Evolutionary conservation across 2,888 invertebrate species (phyloP), one percentile per base, ranked within the genome.

Genomic region (Hypomecis punctinalis): DNA sequence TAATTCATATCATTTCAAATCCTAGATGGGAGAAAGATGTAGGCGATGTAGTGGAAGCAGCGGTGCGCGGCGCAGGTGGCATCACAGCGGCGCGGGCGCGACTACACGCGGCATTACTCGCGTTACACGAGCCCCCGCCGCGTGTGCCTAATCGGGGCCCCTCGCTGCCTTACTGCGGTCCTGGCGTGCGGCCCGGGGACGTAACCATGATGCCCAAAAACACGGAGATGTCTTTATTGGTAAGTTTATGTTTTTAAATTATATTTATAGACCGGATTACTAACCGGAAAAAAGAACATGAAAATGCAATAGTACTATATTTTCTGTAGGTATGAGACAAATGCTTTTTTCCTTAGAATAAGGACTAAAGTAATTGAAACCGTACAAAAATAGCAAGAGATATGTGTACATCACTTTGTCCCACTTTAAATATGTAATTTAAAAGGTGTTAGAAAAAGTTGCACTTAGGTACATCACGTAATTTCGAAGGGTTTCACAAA

Each of bases 141-240:
- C 77, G 80, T 39, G 76, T 84, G 48, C 88, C 91, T 43, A 93
- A 93, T 76, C 81, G 92, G 1, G 94, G 93, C 13, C 94, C 94
- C 13, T 92, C 94, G 68, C 89, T 94, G 59, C 94, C 94, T 66
- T 95, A 94, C 83, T 94, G 94, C 77, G 94, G 94, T 39, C 93
- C 94, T 46, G 94, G 93, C 33, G 93, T 93, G 35, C 75, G 91
- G 6, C 91, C 91, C 0, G 93, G 93, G 0, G 93, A 93, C 72
- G 93, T 93, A 71, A 91, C 91, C 7, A 92, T 93, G 91, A 91
- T 91, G 88, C 84, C 93, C 5, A 93, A 93, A 77, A 87, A 84
- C 57, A 88, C 90, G 0, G 94, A 95, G 75, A 90, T 91, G 88
- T 90, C 91, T 5, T 73, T 91, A 39, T 59, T 92, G 88, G 93